Percentiles rank a stretch among this genome's conserved stretches.
Conservation (phyloP, 37 sponge, comb jelly and placozoan genomes). For the Chondrosia reniformis region DNA sequence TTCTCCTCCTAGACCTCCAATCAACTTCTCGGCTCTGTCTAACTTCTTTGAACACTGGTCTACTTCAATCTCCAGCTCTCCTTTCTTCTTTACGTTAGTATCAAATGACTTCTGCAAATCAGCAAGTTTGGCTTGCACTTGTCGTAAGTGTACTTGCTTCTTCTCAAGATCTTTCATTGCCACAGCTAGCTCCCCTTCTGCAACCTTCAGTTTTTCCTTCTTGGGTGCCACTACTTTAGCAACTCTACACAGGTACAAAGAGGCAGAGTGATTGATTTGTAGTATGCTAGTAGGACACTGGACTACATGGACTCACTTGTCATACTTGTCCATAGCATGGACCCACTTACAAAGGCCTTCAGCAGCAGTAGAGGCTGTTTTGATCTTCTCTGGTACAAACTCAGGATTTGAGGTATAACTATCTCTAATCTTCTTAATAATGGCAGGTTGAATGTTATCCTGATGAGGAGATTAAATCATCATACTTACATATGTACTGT, state of each 20-base stretch:
- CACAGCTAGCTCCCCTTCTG: conserved; percentile 80
- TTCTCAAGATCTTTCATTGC: conserved; percentile 88
- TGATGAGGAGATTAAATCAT: not conserved
- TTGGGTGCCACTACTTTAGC: conserved; percentile 97
- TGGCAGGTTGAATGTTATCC: conserved; percentile 79
- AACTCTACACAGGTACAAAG: conserved; percentile 45
- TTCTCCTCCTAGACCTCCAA: conserved; percentile 98
- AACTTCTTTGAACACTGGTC: conserved; percentile 91
- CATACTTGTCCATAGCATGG: conserved; percentile 91
- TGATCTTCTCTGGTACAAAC: conserved; percentile 94
- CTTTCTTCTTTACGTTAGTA: conserved; percentile 86
- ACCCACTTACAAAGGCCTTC: conserved; percentile 99
- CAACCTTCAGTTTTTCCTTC: conserved; percentile 84
- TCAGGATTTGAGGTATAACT: conserved; percentile 87
- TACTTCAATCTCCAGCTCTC: conserved; percentile 80
- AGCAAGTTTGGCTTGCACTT: conserved; percentile 88
- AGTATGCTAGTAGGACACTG: not conserved
- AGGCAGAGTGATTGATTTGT: not conserved
- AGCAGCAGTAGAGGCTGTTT: conserved; percentile 89
- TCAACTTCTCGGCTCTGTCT: conserved; percentile 91
- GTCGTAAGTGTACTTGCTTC: conserved; percentile 76
- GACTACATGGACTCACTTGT: conserved; percentile 47
- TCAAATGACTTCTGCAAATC: conserved; percentile 85
- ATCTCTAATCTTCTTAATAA: conserved; percentile 83
- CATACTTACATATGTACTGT: not conserved